Percentiles rank a stretch among this genome's conserved stretches.
phyloP scores from a whole-genome alignment of 2,797 vertebrate species.

The Poecilia gillii region DNA sequence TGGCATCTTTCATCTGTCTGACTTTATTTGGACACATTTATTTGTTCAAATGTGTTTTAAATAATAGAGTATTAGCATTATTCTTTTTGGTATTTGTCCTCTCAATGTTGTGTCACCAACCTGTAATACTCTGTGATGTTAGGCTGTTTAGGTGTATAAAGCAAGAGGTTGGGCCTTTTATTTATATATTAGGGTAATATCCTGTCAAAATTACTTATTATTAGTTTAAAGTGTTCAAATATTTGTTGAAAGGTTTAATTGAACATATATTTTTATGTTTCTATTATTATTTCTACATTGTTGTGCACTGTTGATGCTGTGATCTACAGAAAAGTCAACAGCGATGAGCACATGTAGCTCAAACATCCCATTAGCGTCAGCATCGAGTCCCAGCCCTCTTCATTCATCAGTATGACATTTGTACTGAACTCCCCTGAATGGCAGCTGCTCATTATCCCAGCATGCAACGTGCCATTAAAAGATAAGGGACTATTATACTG shows the following conservation, averaged over 20 bases:
- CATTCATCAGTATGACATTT: slow-evolving; percentile 56
- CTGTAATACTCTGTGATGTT: not conserved
- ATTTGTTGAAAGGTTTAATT: not conserved
- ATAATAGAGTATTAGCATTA: not conserved
- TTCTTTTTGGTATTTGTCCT: not conserved
- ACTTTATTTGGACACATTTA: not conserved
- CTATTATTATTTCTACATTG: not conserved
- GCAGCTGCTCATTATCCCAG: slow-evolving; percentile 59
- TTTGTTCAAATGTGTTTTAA: not conserved
- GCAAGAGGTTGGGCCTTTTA: not conserved
- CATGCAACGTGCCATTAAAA: slow-evolving; percentile 55
- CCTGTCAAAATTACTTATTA: not conserved
- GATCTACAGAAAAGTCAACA: slow-evolving; percentile 7
- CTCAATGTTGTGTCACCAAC: not conserved
- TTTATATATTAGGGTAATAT: not conserved
- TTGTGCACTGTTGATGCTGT: not conserved
- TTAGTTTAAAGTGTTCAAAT: not conserved
- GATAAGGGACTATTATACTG: slow-evolving; percentile 57
- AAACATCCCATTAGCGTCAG: slow-evolving; percentile 30
- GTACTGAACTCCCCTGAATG: slow-evolving; percentile 48
- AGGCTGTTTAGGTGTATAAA: not conserved
- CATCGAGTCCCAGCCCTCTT: slow-evolving; percentile 23
- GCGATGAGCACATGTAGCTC: not conserved
- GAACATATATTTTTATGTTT: not conserved
- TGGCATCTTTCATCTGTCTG: not conserved